Evolutionary conservation across 2,888 invertebrate genomes (phyloP), one percentile per base, ranked within the genome.

Genomic region (Silvanus unidentatus): DNA sequence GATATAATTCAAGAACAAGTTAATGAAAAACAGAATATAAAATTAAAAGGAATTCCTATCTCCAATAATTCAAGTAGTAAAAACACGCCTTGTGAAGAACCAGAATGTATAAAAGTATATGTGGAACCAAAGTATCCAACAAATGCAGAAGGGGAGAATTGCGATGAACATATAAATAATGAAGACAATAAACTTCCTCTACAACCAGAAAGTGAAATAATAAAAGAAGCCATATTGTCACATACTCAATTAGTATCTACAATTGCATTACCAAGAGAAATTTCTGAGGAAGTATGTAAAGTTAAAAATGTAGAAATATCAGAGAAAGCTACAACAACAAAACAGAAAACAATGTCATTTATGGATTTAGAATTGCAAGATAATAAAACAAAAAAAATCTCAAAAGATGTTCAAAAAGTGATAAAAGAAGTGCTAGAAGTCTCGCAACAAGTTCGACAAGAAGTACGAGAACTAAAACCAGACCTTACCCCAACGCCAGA

Each of bases 401-500:
- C 53, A 39, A 59, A 60, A 30, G 68, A 73, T 44, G 66, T 73
- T n/a, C 59, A 64, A 29, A 69, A 68, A 52, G 63, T 74, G n/a
- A 72, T 75, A 59, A 67, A 66, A 16, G 74, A 74, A 59, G 73
- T 73, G 6, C 60, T 75, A 22, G 74, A 74, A 56, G 72, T 65
- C n/a, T 70, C 74, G 1, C 69, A 72, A 40, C 72, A 73, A 58
- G 74, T 76, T 16, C 70, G 74, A 48, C 68, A 73, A 36, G 73
- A 76, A 55, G 73, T 76, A 0, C 73, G 70, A 51, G 71, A 73
- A 59, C 46, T 75, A 8, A 75, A 75, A 58, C 75, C 75, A n/a
- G 75, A 75, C 55, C 57, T 75, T 44, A 75, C 75, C 1, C 74
- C 75, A n/a, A 75, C 75, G 2, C 75, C 75, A 2, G 73, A 74